Conservation (phyloP, 2,113 vertebrate species). For the Jacana jacana region DNA sequence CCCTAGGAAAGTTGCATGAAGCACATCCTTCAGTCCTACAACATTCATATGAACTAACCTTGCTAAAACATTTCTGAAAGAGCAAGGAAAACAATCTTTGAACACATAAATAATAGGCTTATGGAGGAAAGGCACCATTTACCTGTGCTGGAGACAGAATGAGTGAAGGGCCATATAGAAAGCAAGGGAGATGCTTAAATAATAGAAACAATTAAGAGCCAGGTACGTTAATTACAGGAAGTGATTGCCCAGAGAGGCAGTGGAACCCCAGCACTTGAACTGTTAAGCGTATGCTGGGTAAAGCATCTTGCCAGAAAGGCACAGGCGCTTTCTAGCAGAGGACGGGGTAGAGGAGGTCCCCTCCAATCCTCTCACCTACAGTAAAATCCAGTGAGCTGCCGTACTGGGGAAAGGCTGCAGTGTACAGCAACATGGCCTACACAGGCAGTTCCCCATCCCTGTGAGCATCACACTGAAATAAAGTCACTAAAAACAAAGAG, state of each 20-base stretch:
- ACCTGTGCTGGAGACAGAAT: background rate
- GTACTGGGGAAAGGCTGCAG: background rate
- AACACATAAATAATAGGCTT: background rate
- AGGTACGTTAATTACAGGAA: background rate
- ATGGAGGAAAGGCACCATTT: background rate
- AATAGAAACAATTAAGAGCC: background rate
- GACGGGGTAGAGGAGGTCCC: accelerated
- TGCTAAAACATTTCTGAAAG: background rate
- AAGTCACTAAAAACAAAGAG: background rate
- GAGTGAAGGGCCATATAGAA: background rate
- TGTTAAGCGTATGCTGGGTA: accelerated
- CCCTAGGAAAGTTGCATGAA: background rate
- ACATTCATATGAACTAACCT: background rate
- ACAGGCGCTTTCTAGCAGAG: background rate
- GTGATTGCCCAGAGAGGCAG: background rate
- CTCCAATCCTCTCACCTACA: background rate
- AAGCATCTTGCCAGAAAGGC: background rate
- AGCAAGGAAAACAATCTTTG: background rate
- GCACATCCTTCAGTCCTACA: background rate
- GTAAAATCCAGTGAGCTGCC: background rate
- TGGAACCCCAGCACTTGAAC: accelerated
- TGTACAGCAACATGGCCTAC: accelerated
- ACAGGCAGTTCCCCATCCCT: accelerated
- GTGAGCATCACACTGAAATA: accelerated
- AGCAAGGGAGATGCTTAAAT: background rate